Base-by-base conservation (phyloP, 1,140 invertebrate species). In the Parapsyche elsis region DNA sequence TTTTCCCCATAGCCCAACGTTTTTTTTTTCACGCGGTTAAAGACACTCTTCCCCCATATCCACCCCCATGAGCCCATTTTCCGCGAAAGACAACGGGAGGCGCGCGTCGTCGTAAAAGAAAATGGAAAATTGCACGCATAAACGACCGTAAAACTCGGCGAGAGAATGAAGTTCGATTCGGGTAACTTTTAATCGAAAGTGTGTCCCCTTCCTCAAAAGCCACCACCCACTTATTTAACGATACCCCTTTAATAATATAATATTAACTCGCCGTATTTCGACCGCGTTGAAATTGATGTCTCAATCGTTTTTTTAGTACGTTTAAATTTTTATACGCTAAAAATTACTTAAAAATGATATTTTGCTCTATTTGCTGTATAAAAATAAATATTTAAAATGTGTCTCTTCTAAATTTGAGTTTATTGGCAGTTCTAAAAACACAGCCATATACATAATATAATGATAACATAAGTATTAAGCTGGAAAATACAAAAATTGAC, bases 101-200 rank as follows among this genome's bases (percentile, higher is more conserved):
- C 49, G 30, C 30, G 57, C 57, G 57, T 61, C 57, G 64, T 67
- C 64, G 64, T 67, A 67, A 67, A 67, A 67, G 64, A 67, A 67
- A 67, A 67, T 67, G 64, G 64, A 67, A 67, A 67, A 67, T 67
- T 24, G 64, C 64, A 67, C 64, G 64, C 64, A 67, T 67, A 67
- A 67, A 67, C 64, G 64, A 26, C 64, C 64, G 21, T 67, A 67
- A n/a, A 67, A 67, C 64, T 67, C 64, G 64, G 64, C 21, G 19
- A 26, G 24, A 67, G 64, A 26, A 67, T 19, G 64, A 53, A 53
- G 49, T 53, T 53, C 16, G 49, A 53, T 53, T 53, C 49, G 64
- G 64, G 64, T 67, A 67, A 67, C 23, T 67, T 67, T 67, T 67
- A 67, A 67, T 67, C 64, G 64, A 67, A 67, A 67, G 12, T n/a